Base-by-base conservation (phyloP, 2,888 invertebrate genomes). In the Agriopis leucophaearia region DNA sequence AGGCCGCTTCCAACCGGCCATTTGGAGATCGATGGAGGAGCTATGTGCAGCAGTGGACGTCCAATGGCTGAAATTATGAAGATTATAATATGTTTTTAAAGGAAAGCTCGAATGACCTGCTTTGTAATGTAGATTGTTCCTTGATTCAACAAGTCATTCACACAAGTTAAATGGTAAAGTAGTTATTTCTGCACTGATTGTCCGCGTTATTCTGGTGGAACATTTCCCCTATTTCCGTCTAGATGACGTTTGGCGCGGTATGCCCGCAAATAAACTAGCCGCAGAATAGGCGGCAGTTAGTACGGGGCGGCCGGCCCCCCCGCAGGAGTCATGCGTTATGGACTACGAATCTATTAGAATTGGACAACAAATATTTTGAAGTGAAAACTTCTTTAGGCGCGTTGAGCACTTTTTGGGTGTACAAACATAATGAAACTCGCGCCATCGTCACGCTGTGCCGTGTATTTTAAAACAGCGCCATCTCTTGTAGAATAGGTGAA, bases 221-320 rank as follows among this genome's bases (percentile, higher is more conserved):
- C 36, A 18, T 64, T 64, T 35, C 58, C 64, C 67, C 71, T 71
- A 72, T 71, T 70, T 76, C 72, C 65, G 72, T 70, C 65, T 71
- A 47, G 58, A 56, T 64, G 50, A 59, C 69, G 70, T 72, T 70
- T 67, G 56, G 42, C 45, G 57, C 61, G 45, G 57, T 15, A 56
- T 15, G 47, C 15, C 63, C 15, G 63, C 63, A 64, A 64, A 68
- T 68, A 68, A 40, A 54, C 61, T 2, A 3, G 35, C 38, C 56
- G 18, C 56, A 70, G 69, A 57, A 52, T 42, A 42, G 6, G 18
- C 78, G 76, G 72, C 79, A 75, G 80, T 80, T 77, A 80, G 52
- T 58, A 85, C 82, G 65, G 78, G 81, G 78, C 81, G 70, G n/a
- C n/a, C n/a, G n/a, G n/a, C n/a, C 73, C 91, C 92, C 91, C 92